These are phyloP conservation scores for Patiria pectinifera DNA, from an alignment of 53 echinoderm and acorn worm genomes.

Conservation along the genomic window DNA sequence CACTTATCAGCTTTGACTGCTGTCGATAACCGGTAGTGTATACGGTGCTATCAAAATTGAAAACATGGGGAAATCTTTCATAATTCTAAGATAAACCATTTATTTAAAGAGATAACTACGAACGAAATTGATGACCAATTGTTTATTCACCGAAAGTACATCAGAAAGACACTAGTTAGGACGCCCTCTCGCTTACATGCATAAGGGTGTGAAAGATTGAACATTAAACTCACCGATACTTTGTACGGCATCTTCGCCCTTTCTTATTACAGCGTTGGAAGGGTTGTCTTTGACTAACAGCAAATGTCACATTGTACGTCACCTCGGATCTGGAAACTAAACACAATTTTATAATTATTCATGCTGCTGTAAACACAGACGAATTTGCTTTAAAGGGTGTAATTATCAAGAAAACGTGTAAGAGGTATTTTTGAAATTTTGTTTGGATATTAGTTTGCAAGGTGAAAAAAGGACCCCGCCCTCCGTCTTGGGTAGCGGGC, in stretches of 20 bases:
- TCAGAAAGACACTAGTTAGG: neutral
- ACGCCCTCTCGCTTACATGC: neutral
- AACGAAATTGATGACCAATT: too few species aligned
- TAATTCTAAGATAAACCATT: too few species aligned
- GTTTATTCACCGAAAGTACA: too few species aligned
- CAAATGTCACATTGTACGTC: conserved; percentile 1
- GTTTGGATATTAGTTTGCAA: too few species aligned
- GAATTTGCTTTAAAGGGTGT: neutral
- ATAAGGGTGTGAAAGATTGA: neutral
- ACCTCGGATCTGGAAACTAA: neutral
- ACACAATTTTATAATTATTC: neutral
- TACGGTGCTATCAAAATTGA: neutral
- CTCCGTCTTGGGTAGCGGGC: too few species aligned
- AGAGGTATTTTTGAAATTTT: too few species aligned
- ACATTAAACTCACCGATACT: neutral
- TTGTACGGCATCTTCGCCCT: neutral
- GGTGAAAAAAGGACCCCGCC: too few species aligned
- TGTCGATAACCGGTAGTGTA: neutral
- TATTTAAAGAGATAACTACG: too few species aligned
- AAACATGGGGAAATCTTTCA: neutral
- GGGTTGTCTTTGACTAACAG: neutral
- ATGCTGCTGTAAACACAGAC: neutral
- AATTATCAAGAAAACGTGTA: neutral
- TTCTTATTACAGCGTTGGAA: conserved; percentile 3
- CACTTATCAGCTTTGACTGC: neutral